These are phyloP conservation scores for Prunella fulvescens DNA, from an alignment of 2,113 vertebrate genomes.

Conservation along the genomic window DNA sequence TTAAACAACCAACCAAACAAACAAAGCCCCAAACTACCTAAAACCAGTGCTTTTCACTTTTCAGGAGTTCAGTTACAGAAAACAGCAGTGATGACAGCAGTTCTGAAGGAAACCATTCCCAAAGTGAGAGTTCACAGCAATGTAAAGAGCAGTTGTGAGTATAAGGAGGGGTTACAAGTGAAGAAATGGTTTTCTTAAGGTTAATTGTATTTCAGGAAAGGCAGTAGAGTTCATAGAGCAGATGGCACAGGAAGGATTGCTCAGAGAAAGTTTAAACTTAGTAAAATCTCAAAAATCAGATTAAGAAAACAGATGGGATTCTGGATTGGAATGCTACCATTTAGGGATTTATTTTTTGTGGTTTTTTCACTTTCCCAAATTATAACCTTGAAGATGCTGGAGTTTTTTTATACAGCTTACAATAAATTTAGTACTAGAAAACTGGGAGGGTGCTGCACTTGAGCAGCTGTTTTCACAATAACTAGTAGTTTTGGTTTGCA, in stretches of 20 bases:
- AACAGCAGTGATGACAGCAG: neutral
- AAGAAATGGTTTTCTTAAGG: neutral
- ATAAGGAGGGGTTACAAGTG: neutral
- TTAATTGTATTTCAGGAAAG: neutral
- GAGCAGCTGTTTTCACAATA: neutral
- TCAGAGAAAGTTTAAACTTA: conserved; percentile 44
- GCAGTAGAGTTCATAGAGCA: conserved; percentile 10
- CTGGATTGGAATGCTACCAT: neutral
- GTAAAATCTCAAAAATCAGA: conserved; percentile 47
- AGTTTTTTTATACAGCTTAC: neutral
- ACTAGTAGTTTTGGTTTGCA: neutral
- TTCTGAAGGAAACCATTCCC: neutral
- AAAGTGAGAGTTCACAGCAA: neutral
- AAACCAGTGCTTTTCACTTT: neutral
- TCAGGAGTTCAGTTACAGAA: neutral
- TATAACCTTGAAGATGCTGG: neutral
- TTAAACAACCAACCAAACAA: neutral
- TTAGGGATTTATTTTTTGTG: fast-evolving
- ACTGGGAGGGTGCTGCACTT: neutral
- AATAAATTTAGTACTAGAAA: conserved; percentile 16
- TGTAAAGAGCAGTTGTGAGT: neutral
- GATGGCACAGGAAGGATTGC: conserved; percentile 44
- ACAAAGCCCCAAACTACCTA: neutral
- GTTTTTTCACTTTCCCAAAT: neutral
- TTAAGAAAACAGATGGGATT: conserved; percentile 43